These are phyloP conservation scores for Ochotona curzoniae DNA, from an alignment of 2,113 vertebrate species.

Conservation along the genomic window DNA sequence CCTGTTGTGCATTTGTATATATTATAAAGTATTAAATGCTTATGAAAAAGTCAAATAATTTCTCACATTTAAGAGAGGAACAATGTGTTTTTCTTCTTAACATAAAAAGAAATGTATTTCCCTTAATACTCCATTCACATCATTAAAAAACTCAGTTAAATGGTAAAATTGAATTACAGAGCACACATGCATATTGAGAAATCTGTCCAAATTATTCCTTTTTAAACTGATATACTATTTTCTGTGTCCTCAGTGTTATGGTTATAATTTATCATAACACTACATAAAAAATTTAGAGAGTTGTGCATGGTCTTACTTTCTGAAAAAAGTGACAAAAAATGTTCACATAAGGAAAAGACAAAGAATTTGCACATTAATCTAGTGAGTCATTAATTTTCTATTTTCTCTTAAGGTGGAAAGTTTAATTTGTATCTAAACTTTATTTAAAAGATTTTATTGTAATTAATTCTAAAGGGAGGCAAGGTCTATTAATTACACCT, in stretches of 20 bases:
- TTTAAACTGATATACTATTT: constrained; percentile 11
- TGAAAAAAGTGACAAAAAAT: not conserved
- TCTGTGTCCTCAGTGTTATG: not conserved
- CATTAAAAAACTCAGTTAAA: not conserved
- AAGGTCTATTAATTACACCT: not conserved
- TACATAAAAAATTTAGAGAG: not conserved
- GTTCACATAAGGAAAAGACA: not conserved
- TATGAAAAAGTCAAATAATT: not conserved
- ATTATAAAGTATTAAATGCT: constrained; percentile 1
- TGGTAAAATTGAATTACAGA: not conserved
- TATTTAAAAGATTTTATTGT: not conserved
- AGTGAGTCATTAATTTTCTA: not conserved
- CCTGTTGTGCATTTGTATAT: not conserved
- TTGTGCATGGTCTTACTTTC: not conserved
- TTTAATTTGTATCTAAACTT: not conserved
- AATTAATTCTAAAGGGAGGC: constrained; percentile 35
- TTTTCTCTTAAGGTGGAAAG: constrained; percentile 14
- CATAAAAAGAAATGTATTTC: not conserved
- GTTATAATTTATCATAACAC: not conserved
- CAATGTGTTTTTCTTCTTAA: not conserved
- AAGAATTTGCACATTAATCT: not conserved
- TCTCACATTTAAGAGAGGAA: not conserved
- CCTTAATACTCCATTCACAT: not conserved
- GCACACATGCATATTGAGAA: not conserved
- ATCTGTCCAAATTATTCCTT: not conserved